phyloP scores from a whole-genome alignment of 2,113 vertebrate genomes.

The Dicaeum eximium region DNA sequence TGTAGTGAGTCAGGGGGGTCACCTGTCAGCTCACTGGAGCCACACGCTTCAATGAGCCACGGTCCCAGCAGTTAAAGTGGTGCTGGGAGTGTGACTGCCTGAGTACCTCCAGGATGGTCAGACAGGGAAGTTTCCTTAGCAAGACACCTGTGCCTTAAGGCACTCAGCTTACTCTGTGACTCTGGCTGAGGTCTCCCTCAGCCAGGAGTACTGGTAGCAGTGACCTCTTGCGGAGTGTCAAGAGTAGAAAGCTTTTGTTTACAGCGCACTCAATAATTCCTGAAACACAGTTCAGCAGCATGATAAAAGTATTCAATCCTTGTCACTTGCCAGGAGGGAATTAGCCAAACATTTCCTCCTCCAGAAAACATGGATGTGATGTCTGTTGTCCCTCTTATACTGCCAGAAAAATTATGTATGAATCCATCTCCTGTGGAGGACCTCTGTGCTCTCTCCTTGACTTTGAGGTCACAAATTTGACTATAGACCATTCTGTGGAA shows the following conservation, averaged over 20 bases:
- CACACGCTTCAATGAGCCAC: not conserved
- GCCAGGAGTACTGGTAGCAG: not conserved
- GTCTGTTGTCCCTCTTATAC: not conserved
- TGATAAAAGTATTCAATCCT: not conserved
- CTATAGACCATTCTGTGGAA: not conserved
- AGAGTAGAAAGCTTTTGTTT: not conserved
- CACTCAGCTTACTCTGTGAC: fast-evolving
- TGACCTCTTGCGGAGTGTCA: not conserved
- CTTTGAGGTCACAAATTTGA: not conserved
- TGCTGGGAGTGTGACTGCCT: not conserved
- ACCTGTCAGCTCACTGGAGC: not conserved
- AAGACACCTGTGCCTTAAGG: not conserved
- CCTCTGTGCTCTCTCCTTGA: not conserved
- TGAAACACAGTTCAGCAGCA: not conserved
- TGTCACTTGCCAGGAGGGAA: not conserved
- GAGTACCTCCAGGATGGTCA: not conserved
- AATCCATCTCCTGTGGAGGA: not conserved
- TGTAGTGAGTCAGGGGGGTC: not conserved
- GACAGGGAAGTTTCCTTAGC: not conserved
- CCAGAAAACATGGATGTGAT: not conserved
- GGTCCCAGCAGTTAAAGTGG: not conserved
- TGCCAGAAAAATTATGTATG: not conserved
- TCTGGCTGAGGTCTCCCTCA: not conserved
- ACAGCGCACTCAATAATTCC: not conserved
- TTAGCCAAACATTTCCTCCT: not conserved